Base-by-base conservation (phyloP, 1,140 invertebrate species). In the Drosophila quadrilineata region DNA sequence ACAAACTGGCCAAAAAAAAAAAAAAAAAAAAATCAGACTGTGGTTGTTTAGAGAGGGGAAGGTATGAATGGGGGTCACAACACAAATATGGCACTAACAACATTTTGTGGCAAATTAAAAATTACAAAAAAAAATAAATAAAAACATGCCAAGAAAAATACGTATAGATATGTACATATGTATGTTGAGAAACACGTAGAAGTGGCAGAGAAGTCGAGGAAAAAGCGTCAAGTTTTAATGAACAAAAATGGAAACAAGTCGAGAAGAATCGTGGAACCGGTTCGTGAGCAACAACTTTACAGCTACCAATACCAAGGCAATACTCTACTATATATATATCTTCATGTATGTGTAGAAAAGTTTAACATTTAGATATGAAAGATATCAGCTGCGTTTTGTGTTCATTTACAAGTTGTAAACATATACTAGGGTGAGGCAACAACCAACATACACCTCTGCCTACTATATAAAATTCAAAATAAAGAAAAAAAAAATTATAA, bases 351-450 rank as follows among this genome's bases (percentile, higher is more conserved):
- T 21, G 12, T 16, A 16, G 8, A 62, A 70, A 84, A 84, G 69
- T 66, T 82, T 84, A 84, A 70, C 73, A 71, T 77, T 75, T 77
- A 84, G 77, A 84, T 84, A 77, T 70, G 59, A 64, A 60, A 82
- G 76, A 84, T 84, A 73, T 64, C 52, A 70, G 46, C 54, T 68
- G 69, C 56, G 60, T 59, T 72, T 69, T 76, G 76, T 73, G 75
- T 58, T 57, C 49, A 35, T 48, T 26, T 76, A 69, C 67, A 64
- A 75, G 65, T 57, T 74, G 36, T 57, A 69, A 71, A 68, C 63
- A 60, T 66, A 63, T 65, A 53, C 70, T 60, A 46, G 26, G 57
- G 49, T 46, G 53, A 53, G 62, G 33, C 48, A 36, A 36, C 12
- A 49, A 46, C 22, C 52, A 46, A 50, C 40, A 52, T 24, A 41